Evolutionary conservation across 2,797 vertebrate species (phyloP).

Genomic region (Anguilla marmorata): DNA sequence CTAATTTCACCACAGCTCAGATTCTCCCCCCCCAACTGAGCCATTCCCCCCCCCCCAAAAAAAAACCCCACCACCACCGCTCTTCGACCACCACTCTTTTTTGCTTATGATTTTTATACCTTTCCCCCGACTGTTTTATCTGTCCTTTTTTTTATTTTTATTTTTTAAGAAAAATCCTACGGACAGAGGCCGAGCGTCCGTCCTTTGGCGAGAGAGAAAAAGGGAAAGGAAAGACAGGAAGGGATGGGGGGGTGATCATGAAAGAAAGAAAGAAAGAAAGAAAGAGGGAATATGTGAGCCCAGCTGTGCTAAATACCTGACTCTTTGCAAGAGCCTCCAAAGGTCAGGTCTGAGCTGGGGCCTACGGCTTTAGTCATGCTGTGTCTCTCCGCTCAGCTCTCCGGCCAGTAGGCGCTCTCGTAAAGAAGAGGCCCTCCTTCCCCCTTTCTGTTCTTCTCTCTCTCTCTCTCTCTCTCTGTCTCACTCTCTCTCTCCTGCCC

Average conservation of each 20-base stretch:
- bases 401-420: constrained; percentile 76
- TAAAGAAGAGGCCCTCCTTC: constrained; percentile 77
- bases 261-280: constrained; percentile 68
- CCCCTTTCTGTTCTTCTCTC: background rate
- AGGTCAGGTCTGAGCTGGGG: constrained; percentile 73
- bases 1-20: constrained; percentile 75
- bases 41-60: constrained; percentile 39
- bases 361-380: constrained; percentile 76
- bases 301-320: constrained; percentile 81
- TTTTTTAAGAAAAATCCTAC: constrained; percentile 57
- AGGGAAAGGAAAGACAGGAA: constrained; percentile 50
- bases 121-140: constrained; percentile 38
- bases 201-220: constrained; percentile 56
- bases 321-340: constrained; percentile 69
- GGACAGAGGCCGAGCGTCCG: constrained; percentile 73
- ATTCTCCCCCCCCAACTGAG: constrained; percentile 52
- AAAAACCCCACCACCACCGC: constrained; percentile 30
- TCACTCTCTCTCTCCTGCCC: constrained; percentile 40
- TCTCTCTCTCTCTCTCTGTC: constrained; percentile 34
- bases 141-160: constrained; percentile 55
- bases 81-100: constrained; percentile 50
- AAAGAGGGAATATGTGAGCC: constrained; percentile 65
- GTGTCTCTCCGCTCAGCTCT: constrained; percentile 74
- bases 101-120: constrained; percentile 47
- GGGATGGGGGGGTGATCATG: constrained; percentile 59